Conservation (phyloP, 2,888 invertebrate genomes). For the Andricus curvator region DNA sequence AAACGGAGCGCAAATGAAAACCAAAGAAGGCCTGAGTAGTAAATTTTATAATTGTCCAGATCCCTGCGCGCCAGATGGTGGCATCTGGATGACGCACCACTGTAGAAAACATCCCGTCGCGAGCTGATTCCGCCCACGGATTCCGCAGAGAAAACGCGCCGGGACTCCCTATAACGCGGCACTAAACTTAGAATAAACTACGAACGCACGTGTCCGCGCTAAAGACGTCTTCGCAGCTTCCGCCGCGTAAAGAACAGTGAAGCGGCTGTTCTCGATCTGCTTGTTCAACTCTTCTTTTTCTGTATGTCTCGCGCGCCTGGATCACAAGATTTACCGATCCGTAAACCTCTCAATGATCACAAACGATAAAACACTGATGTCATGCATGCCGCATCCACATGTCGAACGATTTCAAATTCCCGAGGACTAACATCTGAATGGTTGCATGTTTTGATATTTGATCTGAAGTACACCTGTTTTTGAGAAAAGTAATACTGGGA, state of each 20-base stretch:
- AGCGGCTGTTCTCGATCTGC: constrained; percentile 37
- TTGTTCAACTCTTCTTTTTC: constrained; percentile 10
- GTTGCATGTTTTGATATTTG: constrained; percentile 1
- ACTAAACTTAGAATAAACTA: constrained; percentile 39
- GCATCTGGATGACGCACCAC: constrained; percentile 66
- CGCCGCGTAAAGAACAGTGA: constrained; percentile 39
- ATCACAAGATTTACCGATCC: constrained; percentile 21
- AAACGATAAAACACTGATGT: constrained; percentile 1
- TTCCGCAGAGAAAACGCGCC: constrained; percentile 42
- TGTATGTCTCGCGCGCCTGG: constrained; percentile 3
- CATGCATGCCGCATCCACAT: not conserved
- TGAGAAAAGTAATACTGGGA: not conserved
- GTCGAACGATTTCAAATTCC: not conserved
- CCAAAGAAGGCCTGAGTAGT: not conserved
- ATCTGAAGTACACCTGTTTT: not conserved
- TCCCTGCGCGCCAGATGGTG: constrained; percentile 66
- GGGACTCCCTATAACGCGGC: constrained; percentile 35
- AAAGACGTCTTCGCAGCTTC: constrained; percentile 39
- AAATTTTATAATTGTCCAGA: constrained; percentile 55
- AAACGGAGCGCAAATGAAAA: not conserved
- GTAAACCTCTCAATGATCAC: constrained; percentile 5
- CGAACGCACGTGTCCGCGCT: constrained; percentile 32
- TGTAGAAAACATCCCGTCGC: constrained; percentile 60
- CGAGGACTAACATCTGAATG: not conserved
- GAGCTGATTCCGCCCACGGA: constrained; percentile 55